Percentiles rank a stretch among this genome's conserved stretches.
phyloP scores from a whole-genome alignment of 2,113 vertebrate genomes.

The Zapornia atra region DNA sequence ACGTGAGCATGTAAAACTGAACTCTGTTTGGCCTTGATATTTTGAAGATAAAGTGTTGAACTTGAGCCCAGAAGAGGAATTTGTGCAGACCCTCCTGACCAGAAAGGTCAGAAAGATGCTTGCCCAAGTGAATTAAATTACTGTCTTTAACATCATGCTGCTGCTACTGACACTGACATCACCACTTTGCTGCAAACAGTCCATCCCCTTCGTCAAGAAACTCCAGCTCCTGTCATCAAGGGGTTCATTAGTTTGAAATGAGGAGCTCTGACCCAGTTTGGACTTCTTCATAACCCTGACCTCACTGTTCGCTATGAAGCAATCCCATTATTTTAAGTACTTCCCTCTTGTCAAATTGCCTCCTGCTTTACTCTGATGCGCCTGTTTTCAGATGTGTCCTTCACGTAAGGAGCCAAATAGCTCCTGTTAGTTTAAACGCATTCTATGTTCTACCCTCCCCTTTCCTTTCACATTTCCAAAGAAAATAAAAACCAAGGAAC shows the following conservation, averaged over 20 bases:
- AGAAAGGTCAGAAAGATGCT: neutral
- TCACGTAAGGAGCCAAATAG: neutral
- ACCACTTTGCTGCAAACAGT: neutral
- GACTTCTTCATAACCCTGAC: conserved; percentile 26
- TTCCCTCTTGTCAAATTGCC: neutral
- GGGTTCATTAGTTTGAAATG: conserved; percentile 39
- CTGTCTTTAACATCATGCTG: neutral
- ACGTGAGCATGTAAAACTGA: conserved; percentile 9
- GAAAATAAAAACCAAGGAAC: neutral
- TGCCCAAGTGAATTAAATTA: conserved; percentile 47
- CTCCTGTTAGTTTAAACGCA: neutral
- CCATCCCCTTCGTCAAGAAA: neutral
- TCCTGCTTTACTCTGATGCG: neutral
- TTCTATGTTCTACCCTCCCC: neutral
- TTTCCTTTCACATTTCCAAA: neutral
- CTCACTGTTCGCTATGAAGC: neutral
- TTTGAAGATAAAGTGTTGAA: conserved; percentile 31
- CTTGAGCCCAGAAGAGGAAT: conserved; percentile 17
- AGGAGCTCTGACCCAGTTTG: neutral
- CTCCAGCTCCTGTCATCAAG: neutral
- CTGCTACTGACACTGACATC: neutral
- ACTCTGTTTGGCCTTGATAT: conserved; percentile 30
- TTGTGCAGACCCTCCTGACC: neutral
- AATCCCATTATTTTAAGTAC: conserved; percentile 23
- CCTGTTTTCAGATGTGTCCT: neutral